phyloP scores from a whole-genome alignment of 2,113 vertebrate species.

The Rattus rattus region DNA sequence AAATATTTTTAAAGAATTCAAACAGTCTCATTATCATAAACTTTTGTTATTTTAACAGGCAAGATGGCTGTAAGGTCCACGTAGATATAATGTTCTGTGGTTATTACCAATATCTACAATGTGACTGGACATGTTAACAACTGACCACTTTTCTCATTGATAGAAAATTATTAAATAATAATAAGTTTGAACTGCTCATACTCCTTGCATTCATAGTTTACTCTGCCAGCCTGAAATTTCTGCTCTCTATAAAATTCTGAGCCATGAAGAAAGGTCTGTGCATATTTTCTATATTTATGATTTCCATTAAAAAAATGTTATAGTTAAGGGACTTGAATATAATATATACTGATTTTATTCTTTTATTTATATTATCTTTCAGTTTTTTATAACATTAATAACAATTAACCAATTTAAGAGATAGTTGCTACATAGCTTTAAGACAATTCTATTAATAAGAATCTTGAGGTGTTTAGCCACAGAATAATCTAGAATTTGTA shows the following conservation, averaged over 20 bases:
- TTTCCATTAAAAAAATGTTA: background rate
- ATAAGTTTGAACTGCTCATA: background rate
- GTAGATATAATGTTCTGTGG: background rate
- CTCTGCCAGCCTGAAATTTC: background rate
- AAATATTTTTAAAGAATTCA: slow-evolving; percentile 15
- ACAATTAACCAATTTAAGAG: background rate
- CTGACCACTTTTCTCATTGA: slow-evolving; percentile 7
- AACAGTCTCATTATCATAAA: slow-evolving; percentile 20
- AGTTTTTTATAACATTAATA: background rate
- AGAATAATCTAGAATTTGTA: background rate
- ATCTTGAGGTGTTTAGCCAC: background rate
- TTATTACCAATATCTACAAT: background rate
- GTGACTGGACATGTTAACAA: background rate
- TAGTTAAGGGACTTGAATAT: background rate
- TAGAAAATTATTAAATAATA: slow-evolving; percentile 45
- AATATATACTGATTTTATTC: background rate
- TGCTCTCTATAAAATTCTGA: background rate
- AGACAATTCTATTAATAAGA: background rate
- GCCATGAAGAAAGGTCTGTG: background rate
- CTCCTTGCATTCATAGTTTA: background rate
- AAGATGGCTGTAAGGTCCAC: background rate
- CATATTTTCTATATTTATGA: background rate
- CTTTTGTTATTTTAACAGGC: background rate
- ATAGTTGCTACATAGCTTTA: background rate
- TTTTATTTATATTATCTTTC: background rate